Evolutionary conservation across 2,797 vertebrate genomes (phyloP), one percentile per base, ranked within the genome.

Genomic region (Cichlasoma orientale): DNA sequence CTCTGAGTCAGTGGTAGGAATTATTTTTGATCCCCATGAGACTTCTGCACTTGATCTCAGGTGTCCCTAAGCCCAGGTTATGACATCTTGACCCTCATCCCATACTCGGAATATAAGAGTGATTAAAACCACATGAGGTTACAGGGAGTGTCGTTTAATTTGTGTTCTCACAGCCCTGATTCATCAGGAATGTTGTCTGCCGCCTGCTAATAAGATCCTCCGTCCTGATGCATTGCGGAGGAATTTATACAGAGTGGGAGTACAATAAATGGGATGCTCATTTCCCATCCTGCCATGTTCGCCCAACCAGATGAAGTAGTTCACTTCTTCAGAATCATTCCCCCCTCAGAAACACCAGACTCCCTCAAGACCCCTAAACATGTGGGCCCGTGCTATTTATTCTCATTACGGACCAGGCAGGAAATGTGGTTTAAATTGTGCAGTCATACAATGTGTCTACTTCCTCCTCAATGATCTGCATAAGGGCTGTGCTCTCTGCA

Each of bases 341-440:
- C 23, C 23, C 63, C 8, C 73, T 61, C 54, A 82, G n/a, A 82
- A 47, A 84, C 59, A 74, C 53, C 74, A 70, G 33, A 27, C 38
- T 90, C 81, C 80, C 80, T 71, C 11, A 75, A 82, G 80, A 83
- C 50, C 75, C 47, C 9, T 14, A 76, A 77, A 74, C 77, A 82
- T 82, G 79, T n/a, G 7, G 61, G 52, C 74, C 47, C 7, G 47
- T 79, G 77, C 72, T 80, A 91, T 92, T 91, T 82, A 89, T 93
- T 92, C 84, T 90, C 79, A 85, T 91, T 80, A 87, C 1, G 21
- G 55, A 74, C 19, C 54, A 72, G 87, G 61, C 87, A 92, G 89
- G 92, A 95, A 92, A 87, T 89, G 82, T 83, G 86, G 78, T 90
- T 91, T 75, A 85, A 86, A 89, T 83, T 90, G 87, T 85, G 73